Base-by-base conservation (phyloP, 2,888 invertebrate genomes). In the Spisula solida region DNA sequence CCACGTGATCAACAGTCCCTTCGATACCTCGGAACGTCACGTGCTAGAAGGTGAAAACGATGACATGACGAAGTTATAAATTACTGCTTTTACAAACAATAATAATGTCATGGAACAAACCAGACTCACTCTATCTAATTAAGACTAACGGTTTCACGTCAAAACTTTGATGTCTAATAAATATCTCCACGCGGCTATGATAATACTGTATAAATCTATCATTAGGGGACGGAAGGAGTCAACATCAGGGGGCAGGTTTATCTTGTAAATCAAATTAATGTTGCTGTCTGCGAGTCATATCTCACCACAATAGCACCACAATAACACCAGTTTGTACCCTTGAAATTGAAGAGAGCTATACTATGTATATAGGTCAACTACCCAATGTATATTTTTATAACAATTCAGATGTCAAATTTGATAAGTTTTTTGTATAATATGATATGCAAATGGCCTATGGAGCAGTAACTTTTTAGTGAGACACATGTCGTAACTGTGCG, bases 111-210 rank as follows among this genome's bases (percentile, higher is more conserved):
- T 51, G n/a, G 48, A n/a, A 55, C 25, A 34, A 79, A 79, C 78
- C 85, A 85, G 85, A 85, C 85, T 55, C 79, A 1, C 14, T n/a
- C 20, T 25, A 14, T 55, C 41, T 85, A 85, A 85, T 85, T 55
- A 85, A 85, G 85, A 85, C 20, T 85, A 85, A 85, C 85, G 85
- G 85, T 79, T 51, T 48, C 29, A 55, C 48, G 85, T 85, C 85
- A 79, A 79, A 85, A 78, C 75, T 85, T 85, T 85, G 85, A 85
- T 78, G 56, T 78, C 78, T 55, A 79, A 85, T 85, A 85, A 85
- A 85, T 85, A 85, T 79, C 85, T 85, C 85, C 12, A n/a, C 85
- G 41, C 55, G 85, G 25, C n/a, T 25, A 85, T 20, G 79, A 85
- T 85, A 79, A 79, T 25, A 78, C 78, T 20, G 4, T n/a, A 85